phyloP scores from a whole-genome alignment of 2,888 invertebrate species.

The Polydrusus cervinus region DNA sequence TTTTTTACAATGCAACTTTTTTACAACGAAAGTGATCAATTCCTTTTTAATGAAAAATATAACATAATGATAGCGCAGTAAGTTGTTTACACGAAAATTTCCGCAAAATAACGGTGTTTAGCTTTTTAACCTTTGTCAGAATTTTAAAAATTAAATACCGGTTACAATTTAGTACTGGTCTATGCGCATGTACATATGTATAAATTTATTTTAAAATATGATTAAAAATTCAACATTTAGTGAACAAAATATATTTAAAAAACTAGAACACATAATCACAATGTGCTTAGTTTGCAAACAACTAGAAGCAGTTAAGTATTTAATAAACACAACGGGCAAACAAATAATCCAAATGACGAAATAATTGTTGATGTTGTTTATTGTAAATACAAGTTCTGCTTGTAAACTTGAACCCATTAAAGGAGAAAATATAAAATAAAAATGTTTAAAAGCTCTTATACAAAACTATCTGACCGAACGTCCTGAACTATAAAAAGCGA shows the following conservation, averaged over 20 bases:
- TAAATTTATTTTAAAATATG: too few relatives aligned
- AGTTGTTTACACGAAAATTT: constrained; percentile 47
- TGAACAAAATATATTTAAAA: constrained; percentile 24
- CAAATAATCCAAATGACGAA: constrained; percentile 55
- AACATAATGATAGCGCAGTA: constrained; percentile 38
- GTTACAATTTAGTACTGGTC: too few relatives aligned
- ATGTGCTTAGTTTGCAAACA: constrained; percentile 45
- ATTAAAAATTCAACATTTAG: too few relatives aligned
- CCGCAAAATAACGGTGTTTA: constrained; percentile 38
- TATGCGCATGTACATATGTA: too few relatives aligned
- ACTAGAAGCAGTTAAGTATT: constrained; percentile 50
- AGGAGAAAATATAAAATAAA: constrained; percentile 39
- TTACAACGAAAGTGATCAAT: neutral
- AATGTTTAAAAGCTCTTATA: too few relatives aligned
- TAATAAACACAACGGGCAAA: constrained; percentile 50
- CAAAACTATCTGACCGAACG: too few relatives aligned
- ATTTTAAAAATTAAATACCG: constrained; percentile 16
- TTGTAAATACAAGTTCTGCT: constrained; percentile 47
- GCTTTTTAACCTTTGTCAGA: constrained; percentile 45
- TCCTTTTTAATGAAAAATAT: constrained; percentile 32
- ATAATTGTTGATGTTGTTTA: constrained; percentile 52
- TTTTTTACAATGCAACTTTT: too few relatives aligned
- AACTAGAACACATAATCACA: constrained; percentile 40
- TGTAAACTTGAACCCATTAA: constrained; percentile 54
- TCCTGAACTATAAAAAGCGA: too few relatives aligned